These are phyloP conservation scores for Pemphigus obesinymphae DNA, from an alignment of 1,140 invertebrate species.

Conservation along the genomic window DNA sequence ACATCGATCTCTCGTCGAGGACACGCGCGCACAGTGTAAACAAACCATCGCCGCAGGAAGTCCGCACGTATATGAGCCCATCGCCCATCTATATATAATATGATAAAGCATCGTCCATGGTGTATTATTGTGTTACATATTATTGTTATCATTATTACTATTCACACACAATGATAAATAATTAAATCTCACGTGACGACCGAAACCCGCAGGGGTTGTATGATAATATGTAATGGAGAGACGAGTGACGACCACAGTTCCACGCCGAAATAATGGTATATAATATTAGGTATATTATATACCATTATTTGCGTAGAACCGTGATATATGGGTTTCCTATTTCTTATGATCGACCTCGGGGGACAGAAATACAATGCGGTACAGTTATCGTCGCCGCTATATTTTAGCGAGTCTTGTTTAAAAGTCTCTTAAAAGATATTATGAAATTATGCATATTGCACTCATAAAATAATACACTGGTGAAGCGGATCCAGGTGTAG, in stretches of 20 bases:
- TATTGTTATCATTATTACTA: background rate
- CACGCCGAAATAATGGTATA: too few species aligned
- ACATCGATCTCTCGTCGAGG: background rate
- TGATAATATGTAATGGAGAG: background rate
- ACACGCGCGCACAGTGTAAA: constrained; percentile 7
- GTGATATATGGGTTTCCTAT: too few species aligned
- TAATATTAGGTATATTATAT: too few species aligned
- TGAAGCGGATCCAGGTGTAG: too few species aligned
- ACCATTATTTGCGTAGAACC: too few species aligned
- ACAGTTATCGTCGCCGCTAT: too few species aligned
- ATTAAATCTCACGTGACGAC: background rate
- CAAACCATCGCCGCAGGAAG: background rate
- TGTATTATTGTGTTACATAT: background rate
- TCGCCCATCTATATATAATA: background rate
- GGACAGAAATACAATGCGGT: background rate
- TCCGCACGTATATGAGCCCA: background rate
- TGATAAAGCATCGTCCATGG: background rate
- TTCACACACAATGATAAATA: background rate
- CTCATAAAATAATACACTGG: too few species aligned
- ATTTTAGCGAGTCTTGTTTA: too few species aligned
- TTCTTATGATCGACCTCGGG: background rate
- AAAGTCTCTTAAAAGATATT: too few species aligned
- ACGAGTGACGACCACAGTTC: too few species aligned
- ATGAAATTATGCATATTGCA: too few species aligned
- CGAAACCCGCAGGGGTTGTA: too few species aligned